A percentile compares a stretch with the other conserved stretches of the same genome.
Conservation (phyloP, 2,888 invertebrate species). For the Rhorus exstirpatorius region DNA sequence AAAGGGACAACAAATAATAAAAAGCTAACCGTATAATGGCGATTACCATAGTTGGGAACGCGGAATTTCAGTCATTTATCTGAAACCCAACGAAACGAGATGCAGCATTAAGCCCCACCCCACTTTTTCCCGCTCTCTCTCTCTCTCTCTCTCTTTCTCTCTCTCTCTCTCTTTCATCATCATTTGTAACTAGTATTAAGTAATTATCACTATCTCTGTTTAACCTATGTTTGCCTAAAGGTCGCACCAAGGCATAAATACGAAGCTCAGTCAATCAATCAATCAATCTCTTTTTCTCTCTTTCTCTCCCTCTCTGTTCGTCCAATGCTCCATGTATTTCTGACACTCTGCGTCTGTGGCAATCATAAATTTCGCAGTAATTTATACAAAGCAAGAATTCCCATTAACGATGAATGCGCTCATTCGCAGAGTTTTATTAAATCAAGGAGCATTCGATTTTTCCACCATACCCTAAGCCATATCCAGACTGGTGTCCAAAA, state of each 20-base stretch:
- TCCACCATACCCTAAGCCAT: conserved; percentile 42
- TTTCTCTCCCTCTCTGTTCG: conserved; percentile 31
- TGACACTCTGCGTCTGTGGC: conserved; percentile 52
- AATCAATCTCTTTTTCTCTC: conserved; percentile 30
- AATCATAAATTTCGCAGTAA: conserved; percentile 79
- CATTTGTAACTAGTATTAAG: too few species aligned
- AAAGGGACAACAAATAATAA: conserved; percentile 45
- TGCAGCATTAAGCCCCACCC: conserved; percentile 42
- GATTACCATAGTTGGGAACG: conserved; percentile 39
- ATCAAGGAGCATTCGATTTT: conserved; percentile 72
- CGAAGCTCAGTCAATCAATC: too few species aligned
- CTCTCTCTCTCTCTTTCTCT: conserved; percentile 39
- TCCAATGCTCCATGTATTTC: conserved; percentile 32
- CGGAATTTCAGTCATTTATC: conserved; percentile 60
- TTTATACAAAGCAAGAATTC: conserved; percentile 81
- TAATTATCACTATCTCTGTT: too few species aligned
- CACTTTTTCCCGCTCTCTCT: conserved; percentile 35
- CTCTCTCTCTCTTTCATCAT: conserved; percentile 12
- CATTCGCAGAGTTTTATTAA: conserved; percentile 76
- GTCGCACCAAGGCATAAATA: too few species aligned
- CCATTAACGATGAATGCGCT: conserved; percentile 76
- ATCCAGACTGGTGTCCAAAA: conserved; percentile 6
- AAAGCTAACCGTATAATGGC: conserved; percentile 35
- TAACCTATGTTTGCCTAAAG: too few species aligned
- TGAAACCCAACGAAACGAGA: conserved; percentile 57